Percentiles rank a stretch among this genome's conserved stretches.
These are phyloP conservation scores for Seriola quinqueradiata DNA, from an alignment of 2,113 vertebrate species.

Conservation along the genomic window DNA sequence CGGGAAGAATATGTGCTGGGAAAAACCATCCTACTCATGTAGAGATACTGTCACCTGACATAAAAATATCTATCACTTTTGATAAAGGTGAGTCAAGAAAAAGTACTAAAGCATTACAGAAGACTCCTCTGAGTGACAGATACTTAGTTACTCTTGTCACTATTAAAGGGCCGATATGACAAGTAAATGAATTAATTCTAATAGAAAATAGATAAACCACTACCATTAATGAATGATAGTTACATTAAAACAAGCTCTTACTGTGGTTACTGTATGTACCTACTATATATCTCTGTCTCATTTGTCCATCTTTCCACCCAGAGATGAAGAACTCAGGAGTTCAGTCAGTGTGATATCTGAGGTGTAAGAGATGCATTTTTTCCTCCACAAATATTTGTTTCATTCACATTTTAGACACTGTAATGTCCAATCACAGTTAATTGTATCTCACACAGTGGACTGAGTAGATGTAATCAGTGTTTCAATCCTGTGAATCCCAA, in stretches of 20 bases:
- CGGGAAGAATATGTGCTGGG: background rate
- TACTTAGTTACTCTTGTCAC: background rate
- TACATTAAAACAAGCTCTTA: background rate
- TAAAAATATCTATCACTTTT: background rate
- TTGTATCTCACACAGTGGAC: background rate
- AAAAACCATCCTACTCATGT: background rate
- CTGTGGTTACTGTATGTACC: background rate
- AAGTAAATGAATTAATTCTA: background rate
- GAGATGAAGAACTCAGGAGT: constrained; percentile 79
- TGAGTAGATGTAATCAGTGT: background rate
- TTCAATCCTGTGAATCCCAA: background rate
- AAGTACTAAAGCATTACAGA: background rate
- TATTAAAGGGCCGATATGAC: background rate
- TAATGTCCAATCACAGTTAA: background rate
- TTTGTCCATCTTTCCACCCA: constrained; percentile 58
- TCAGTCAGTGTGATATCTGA: constrained; percentile 78
- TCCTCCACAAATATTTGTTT: background rate
- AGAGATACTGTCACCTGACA: background rate
- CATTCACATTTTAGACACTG: background rate
- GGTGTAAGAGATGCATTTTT: constrained; percentile 72
- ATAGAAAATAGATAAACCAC: background rate
- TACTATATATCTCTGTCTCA: background rate
- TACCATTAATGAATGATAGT: background rate
- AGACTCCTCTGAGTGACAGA: background rate
- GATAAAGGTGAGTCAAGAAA: too few relatives aligned